A percentile compares a stretch with the other conserved stretches of the same genome.
Evolutionary conservation across 2,888 invertebrate species (phyloP).

Genomic region (Calliopum simillimum): DNA sequence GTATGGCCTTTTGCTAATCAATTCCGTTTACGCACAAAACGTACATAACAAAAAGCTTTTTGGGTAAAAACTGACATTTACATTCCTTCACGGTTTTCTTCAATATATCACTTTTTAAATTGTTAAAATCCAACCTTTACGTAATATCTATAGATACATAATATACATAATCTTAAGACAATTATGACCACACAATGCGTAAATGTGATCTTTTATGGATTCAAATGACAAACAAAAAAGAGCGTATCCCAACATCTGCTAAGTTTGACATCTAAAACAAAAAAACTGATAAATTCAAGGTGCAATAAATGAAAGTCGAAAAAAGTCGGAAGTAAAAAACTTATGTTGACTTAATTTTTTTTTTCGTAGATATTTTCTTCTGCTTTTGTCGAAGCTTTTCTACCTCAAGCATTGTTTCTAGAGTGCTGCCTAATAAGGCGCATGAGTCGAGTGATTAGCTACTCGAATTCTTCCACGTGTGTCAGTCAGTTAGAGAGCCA

Average conservation of each 20-base stretch:
- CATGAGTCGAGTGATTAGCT: constrained; percentile 24
- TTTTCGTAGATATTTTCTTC: constrained; percentile 8
- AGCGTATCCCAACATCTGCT: constrained; percentile 40
- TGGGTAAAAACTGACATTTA: too few relatives aligned
- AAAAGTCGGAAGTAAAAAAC: constrained; percentile 49
- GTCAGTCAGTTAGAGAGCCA: constrained; percentile 51
- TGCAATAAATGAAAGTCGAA: constrained; percentile 42
- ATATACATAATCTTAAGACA: neutral
- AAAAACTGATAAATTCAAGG: constrained; percentile 36
- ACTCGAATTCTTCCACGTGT: constrained; percentile 44
- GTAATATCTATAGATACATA: too few relatives aligned
- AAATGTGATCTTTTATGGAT: constrained; percentile 44
- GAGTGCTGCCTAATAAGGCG: neutral
- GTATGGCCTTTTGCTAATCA: too few relatives aligned
- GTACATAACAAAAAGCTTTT: too few relatives aligned
- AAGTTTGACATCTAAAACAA: constrained; percentile 1
- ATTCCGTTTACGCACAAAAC: too few relatives aligned
- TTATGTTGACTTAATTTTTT: constrained; percentile 21
- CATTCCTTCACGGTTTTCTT: too few relatives aligned
- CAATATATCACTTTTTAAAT: too few relatives aligned
- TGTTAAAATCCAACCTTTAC: too few relatives aligned
- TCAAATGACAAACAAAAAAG: constrained; percentile 38
- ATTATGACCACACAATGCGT: constrained; percentile 39
- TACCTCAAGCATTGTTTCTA: neutral
- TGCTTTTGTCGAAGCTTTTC: constrained; percentile 8